Conservation (phyloP, 2,888 invertebrate species). For the Neoascia interrupta region DNA sequence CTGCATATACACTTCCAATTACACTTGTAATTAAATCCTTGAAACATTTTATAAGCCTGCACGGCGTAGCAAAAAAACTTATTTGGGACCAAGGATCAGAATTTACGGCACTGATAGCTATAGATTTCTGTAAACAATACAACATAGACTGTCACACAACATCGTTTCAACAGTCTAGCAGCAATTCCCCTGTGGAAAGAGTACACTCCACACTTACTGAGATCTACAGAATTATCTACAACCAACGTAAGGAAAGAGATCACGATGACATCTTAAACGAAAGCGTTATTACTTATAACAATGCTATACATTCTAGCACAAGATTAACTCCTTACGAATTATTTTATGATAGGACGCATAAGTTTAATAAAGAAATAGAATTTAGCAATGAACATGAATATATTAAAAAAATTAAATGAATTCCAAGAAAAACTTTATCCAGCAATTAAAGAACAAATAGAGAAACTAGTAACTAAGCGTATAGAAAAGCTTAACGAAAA, state of each 20-base stretch:
- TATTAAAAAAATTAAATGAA: not conserved
- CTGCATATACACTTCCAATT: not conserved
- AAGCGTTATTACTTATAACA: conserved; percentile 2
- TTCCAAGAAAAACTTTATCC: no score
- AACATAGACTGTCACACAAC: not conserved
- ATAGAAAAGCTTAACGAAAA: no score
- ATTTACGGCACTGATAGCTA: no score
- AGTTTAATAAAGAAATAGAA: not conserved
- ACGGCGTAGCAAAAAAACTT: not conserved
- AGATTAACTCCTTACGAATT: not conserved
- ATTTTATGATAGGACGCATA: conserved; percentile 4
- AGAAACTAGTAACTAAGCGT: no score
- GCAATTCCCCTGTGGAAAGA: conserved; percentile 10
- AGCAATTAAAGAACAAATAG: no score
- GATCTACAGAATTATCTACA: conserved; percentile 2
- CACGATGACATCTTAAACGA: conserved; percentile 3
- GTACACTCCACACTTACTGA: not conserved
- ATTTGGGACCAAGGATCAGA: not conserved
- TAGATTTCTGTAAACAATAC: no score
- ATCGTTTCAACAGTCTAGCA: not conserved
- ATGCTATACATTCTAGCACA: not conserved
- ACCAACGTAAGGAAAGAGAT: conserved; percentile 1
- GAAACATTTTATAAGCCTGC: conserved; percentile 2
- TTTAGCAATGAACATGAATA: not conserved
- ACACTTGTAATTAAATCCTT: no score